Base-by-base conservation (phyloP, 2,797 vertebrate genomes). In the Cyprinella venusta region DNA sequence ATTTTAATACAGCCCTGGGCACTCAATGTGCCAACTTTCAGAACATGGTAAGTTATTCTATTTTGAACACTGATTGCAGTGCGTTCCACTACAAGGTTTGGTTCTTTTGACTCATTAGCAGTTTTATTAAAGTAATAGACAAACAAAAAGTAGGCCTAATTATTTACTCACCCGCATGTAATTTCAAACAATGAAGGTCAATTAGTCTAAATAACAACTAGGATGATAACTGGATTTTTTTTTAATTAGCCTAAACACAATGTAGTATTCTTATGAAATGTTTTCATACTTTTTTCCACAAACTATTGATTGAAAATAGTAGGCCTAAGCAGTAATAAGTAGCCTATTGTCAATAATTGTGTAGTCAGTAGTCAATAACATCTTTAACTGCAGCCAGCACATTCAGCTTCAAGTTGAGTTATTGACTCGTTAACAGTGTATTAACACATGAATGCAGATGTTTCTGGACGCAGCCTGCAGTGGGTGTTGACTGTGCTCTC, bases 391-490 rank as follows among this genome's bases (percentile, higher is more conserved):
- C 21, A 71, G 48, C 24, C 21, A 71, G 48, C 24, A 72, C 1
- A 21, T 63, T 76, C 3, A 15, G 21, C 26, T 72, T 30, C 8
- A 33, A 19, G 18, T 10, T 74, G 6, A 24, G 80, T 59, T 38
- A 67, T 48, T 26, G 24, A 36, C 61, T 63, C 26, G 26, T 30
- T 30, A 8, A 63, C 15, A 6, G 6, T 30, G 6, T 48, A 67
- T 69, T 42, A 79, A 40, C 21, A 40, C 50, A 26, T 69, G 64
- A 69, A 79, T 68, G 48, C 42, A 68, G 45, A 79, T 79, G 50
- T 79, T 69, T 69, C n/a, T 79, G 65, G 33, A 13, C 59, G 6
- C 36, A 45, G 13, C 38, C 69, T 63, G 79, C 56, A 64, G 56
- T 81, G 48, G 79, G 68, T 19, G 79, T 45, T 48, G 68, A 72